Base-by-base conservation (phyloP, 2,113 vertebrate species). In the Galeopterus variegatus region DNA sequence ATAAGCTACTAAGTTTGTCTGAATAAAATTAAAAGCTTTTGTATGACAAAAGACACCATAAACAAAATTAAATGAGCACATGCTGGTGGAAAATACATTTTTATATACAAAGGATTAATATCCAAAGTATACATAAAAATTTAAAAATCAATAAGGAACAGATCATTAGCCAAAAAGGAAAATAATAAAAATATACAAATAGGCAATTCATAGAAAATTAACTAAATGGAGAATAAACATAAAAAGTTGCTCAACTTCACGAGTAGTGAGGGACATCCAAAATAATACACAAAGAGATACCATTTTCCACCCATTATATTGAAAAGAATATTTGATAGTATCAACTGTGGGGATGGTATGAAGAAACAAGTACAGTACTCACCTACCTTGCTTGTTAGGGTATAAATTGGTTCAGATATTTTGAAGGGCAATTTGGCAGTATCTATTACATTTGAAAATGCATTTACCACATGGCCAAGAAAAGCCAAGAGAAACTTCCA, bases 391-490 rank as follows among this genome's bases (percentile, higher is more conserved):
- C 82, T 92, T 50, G 15, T 90, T 41, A 6, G 18, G 45, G 21
- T 65, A 56, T 65, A 88, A 72, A 88, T 87, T 88, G 31, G 67
- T 24, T 15, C 89, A 81, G 65, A 81, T 58, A 82, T 36, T 75
- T 92, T 65, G 58, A 26, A 88, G 58, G 31, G 31, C 17, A 69
- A 60, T 82, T 88, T 50, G 48, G 33, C 23, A 65, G 19, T 65
- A 28, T 54, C 45, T 52, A 19, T 65, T 48, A 60, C n/a, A 23
- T 65, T 48, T 12, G 36, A 83, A 73, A 83, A 67, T 83, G n/a
- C n/a, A 15, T 6, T 15, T 18, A 48, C 9, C 24, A 45, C n/a
- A 21, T 14, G 19, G 13, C 14, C 9, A n/a, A 56, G 41, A 48
- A 58, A 56, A 76, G 48, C 15, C 23, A 65, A 56, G 69, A 92